A percentile compares a stretch with the other conserved stretches of the same genome.
phyloP scores from a whole-genome alignment of 2,888 invertebrate genomes.

The Ectemnius lituratus region DNA sequence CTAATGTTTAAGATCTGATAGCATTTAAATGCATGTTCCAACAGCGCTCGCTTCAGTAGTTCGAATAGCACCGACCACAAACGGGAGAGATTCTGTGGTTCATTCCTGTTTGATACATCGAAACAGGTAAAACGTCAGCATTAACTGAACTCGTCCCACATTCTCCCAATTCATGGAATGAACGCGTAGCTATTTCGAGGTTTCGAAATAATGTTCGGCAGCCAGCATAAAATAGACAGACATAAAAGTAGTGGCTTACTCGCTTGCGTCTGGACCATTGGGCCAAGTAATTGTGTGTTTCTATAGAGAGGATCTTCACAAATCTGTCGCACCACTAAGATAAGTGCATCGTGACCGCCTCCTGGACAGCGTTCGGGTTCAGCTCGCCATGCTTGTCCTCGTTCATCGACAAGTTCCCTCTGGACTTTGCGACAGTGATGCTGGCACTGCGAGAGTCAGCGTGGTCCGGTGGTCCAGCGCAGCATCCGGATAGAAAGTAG shows the following conservation, averaged over 20 bases:
- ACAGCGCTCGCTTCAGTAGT: not conserved
- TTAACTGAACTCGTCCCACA: conserved; percentile 2
- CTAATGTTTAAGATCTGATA: too few relatives aligned
- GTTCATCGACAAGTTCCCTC: conserved; percentile 1
- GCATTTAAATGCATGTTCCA: not conserved
- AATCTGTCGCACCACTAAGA: conserved; percentile 60
- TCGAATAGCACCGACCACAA: not conserved
- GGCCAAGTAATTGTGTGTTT: conserved; percentile 59
- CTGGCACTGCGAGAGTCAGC: not conserved
- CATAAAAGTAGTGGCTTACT: conserved; percentile 36
- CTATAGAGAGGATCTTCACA: conserved; percentile 58
- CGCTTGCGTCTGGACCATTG: conserved; percentile 22
- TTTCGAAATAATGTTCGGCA: conserved; percentile 51
- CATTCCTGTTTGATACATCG: not conserved
- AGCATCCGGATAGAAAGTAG: conserved; percentile 46
- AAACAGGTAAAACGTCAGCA: not conserved
- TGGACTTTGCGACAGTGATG: not conserved
- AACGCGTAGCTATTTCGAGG: conserved; percentile 15
- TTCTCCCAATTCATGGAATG: not conserved
- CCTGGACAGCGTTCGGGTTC: conserved; percentile 29
- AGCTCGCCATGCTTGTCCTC: conserved; percentile 22
- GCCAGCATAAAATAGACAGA: conserved; percentile 42
- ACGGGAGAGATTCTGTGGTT: not conserved
- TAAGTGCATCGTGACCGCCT: conserved; percentile 48
- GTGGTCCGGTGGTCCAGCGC: conserved; percentile 13